A percentile compares a stretch with the other conserved stretches of the same genome.
phyloP scores from a whole-genome alignment of 2,797 vertebrate genomes.

The Chiloscyllium punctatum region DNA sequence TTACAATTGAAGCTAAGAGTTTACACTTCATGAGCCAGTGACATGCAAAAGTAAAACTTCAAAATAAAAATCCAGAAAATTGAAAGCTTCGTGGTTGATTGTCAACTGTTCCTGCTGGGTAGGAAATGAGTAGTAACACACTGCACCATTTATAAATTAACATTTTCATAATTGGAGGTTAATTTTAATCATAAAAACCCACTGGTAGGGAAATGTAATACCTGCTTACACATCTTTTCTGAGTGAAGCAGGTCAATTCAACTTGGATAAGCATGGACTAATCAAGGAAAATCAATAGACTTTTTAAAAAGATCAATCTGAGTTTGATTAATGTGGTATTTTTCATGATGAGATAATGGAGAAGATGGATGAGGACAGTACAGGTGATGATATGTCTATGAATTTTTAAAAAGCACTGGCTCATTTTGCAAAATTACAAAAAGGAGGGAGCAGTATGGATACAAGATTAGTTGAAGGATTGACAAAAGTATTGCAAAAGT shows the following conservation, averaged over 20 bases:
- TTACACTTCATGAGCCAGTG: background rate
- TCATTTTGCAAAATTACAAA: background rate
- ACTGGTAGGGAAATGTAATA: background rate
- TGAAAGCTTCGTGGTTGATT: background rate
- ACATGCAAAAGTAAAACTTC: background rate
- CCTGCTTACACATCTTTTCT: background rate
- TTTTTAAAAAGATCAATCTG: background rate
- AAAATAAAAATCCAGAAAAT: background rate
- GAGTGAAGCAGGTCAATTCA: background rate
- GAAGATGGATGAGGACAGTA: background rate
- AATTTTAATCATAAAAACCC: background rate
- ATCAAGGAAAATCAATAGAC: background rate
- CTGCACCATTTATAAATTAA: background rate
- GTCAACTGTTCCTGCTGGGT: background rate
- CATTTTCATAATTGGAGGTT: background rate
- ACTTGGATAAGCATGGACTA: background rate
- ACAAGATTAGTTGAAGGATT: background rate
- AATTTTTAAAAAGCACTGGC: background rate
- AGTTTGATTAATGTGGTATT: background rate
- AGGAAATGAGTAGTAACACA: background rate
- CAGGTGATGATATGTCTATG: background rate
- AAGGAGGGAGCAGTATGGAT: background rate
- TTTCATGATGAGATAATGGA: background rate
- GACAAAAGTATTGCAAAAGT: background rate
- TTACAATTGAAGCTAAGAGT: background rate